Conservation (phyloP, 2,797 vertebrate species). For the Buceros bicornis region DNA sequence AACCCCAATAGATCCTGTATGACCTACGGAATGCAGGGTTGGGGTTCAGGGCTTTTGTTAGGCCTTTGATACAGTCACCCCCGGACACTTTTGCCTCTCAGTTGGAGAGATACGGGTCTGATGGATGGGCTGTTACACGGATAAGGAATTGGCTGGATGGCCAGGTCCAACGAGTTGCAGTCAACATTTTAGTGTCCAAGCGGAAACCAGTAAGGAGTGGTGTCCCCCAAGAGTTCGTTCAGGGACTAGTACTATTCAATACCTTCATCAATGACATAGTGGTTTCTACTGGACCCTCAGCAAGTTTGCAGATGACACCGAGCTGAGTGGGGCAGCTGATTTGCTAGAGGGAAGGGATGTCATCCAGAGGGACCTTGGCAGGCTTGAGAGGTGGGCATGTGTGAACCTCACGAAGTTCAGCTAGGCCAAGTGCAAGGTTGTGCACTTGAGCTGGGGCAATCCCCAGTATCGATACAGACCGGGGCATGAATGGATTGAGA, state of each 20-base stretch:
- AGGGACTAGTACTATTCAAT: not conserved
- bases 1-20: not conserved
- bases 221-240: not conserved
- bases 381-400: not conserved
- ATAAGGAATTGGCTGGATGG: not conserved
- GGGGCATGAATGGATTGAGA: not conserved
- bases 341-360: not conserved
- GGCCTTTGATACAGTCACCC: not conserved
- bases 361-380: not conserved
- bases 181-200: not conserved
- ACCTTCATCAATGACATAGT: not conserved
- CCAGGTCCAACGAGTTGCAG: fast-evolving
- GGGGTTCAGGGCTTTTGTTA: not conserved
- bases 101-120: not conserved
- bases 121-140: not conserved
- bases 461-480: not conserved
- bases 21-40: not conserved
- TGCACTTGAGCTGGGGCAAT: not conserved
- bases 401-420: not conserved
- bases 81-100: not conserved
- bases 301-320: not conserved
- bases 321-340: not conserved
- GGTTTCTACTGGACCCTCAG: not conserved
- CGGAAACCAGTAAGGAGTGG: not conserved
- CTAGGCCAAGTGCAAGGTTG: not conserved